Conservation (phyloP, 2,888 invertebrate species). For the Tuta absoluta region DNA sequence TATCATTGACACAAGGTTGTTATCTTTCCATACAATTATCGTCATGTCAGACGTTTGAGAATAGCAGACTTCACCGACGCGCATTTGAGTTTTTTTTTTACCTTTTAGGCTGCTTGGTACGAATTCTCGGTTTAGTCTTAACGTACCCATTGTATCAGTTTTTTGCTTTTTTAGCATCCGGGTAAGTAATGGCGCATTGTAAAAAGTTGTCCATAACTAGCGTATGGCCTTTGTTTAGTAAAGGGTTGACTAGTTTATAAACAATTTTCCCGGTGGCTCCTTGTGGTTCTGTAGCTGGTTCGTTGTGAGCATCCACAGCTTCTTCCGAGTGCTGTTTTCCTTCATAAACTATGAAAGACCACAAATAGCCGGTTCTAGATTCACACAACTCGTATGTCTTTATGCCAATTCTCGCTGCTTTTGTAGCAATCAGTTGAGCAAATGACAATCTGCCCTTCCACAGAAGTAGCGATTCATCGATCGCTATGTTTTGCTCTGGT, state of each 20-base stretch:
- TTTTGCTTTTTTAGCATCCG: constrained; percentile 28
- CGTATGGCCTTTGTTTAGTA: constrained; percentile 30
- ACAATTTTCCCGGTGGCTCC: constrained; percentile 24
- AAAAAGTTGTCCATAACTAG: constrained; percentile 34
- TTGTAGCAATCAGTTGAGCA: constrained; percentile 33
- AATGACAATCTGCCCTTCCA: constrained; percentile 36
- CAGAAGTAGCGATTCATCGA: constrained; percentile 38
- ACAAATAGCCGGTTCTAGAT: constrained; percentile 30
- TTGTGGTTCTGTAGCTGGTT: not conserved
- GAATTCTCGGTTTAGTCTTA: constrained; percentile 38
- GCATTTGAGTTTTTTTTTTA: constrained; percentile 33
- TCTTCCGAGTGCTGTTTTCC: constrained; percentile 27
- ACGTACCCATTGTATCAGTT: constrained; percentile 32
- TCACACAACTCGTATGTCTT: constrained; percentile 32
- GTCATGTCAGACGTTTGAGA: constrained; percentile 16
- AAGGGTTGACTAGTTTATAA: constrained; percentile 19
- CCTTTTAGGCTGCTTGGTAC: constrained; percentile 35
- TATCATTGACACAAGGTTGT: constrained; percentile 26
- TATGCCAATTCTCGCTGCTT: constrained; percentile 31
- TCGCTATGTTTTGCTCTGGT: constrained; percentile 36
- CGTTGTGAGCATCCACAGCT: not conserved
- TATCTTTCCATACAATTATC: constrained; percentile 22
- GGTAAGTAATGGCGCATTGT: constrained; percentile 32
- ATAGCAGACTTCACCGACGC: not conserved
- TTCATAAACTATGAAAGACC: constrained; percentile 30